phyloP scores from a whole-genome alignment of 2,113 vertebrate genomes.

The Glaucidium brasilianum region DNA sequence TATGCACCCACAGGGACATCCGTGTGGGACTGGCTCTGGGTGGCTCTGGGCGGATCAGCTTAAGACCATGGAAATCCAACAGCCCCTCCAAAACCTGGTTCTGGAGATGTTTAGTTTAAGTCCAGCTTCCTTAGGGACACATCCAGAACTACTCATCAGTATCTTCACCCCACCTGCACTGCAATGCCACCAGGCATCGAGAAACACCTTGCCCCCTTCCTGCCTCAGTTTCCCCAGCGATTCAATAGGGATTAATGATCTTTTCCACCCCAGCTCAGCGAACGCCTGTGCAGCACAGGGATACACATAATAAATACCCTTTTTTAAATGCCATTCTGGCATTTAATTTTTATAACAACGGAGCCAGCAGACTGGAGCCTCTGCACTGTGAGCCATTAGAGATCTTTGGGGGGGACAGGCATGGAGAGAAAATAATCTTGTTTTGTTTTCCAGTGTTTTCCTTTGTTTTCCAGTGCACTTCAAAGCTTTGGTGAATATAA shows the following conservation, averaged over 20 bases:
- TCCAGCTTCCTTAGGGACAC: background rate
- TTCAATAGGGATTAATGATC: background rate
- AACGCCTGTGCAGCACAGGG: background rate
- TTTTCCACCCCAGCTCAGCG: background rate
- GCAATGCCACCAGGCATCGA: background rate
- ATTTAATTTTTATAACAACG: background rate
- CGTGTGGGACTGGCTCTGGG: background rate
- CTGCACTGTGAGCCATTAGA: background rate
- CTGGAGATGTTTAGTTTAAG: background rate
- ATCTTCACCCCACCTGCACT: too few species aligned
- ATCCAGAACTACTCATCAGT: background rate
- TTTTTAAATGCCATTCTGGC: background rate
- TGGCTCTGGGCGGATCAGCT: background rate
- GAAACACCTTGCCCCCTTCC: background rate
- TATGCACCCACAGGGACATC: accelerated
- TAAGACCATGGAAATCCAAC: background rate
- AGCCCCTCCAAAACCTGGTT: background rate
- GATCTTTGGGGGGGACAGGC: background rate
- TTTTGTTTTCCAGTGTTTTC: background rate
- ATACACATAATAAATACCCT: accelerated
- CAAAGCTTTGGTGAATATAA: background rate
- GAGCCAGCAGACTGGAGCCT: accelerated
- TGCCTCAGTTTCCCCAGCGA: background rate
- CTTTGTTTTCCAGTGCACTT: background rate
- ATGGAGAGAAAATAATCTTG: background rate